phyloP scores from a whole-genome alignment of 2,113 vertebrate genomes.

The Equus quagga region DNA sequence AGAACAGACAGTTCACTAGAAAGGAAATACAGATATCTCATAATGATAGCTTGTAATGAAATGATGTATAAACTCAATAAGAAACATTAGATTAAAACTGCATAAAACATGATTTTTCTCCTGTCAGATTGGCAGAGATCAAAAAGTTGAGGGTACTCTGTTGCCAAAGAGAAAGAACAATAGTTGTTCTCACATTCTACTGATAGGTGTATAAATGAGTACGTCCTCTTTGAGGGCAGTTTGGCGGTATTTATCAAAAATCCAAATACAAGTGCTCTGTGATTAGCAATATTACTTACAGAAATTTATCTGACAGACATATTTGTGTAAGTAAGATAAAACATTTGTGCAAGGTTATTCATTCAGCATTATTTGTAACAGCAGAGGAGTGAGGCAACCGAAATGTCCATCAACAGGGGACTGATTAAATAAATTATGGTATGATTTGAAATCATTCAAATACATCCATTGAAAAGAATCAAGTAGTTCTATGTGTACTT shows the following conservation, averaged over 20 bases:
- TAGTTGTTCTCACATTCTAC: background rate
- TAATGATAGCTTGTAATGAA: background rate
- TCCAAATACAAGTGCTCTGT: background rate
- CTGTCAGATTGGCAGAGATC: background rate
- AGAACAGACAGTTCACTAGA: background rate
- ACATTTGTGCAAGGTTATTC: background rate
- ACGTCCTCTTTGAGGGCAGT: background rate
- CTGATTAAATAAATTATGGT: background rate
- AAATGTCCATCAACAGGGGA: background rate
- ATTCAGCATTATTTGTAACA: slow-evolving; percentile 27
- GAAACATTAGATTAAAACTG: background rate
- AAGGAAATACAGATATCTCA: background rate
- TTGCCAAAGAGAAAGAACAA: slow-evolving; percentile 23
- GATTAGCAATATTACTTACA: slow-evolving; percentile 11
- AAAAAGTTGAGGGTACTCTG: background rate
- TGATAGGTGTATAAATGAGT: background rate
- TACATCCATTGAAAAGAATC: background rate
- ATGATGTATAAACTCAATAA: background rate
- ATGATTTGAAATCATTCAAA: background rate
- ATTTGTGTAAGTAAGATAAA: background rate
- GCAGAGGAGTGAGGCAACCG: background rate
- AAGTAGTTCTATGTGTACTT: background rate
- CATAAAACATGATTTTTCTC: background rate
- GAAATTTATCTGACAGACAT: background rate
- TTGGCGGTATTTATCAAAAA: background rate